phyloP scores from a whole-genome alignment of 2,113 vertebrate species.

The Vireo altiloquus region DNA sequence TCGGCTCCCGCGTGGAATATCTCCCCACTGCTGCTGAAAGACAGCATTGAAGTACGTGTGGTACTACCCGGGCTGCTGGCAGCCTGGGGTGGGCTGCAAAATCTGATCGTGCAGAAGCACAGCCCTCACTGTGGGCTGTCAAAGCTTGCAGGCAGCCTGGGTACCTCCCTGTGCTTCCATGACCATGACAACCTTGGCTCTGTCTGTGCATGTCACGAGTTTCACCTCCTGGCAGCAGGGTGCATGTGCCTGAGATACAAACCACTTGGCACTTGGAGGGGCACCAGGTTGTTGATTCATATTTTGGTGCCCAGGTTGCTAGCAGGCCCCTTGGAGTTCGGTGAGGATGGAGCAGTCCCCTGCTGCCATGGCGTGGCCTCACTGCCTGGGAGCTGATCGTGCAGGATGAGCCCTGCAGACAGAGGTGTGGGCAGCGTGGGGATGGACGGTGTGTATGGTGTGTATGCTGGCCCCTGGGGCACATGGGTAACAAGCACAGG shows the following conservation, averaged over 20 bases:
- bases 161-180: not conserved
- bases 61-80: not conserved
- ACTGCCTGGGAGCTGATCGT: not conserved
- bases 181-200: accelerated
- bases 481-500: not conserved
- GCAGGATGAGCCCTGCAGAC: not conserved
- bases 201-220: accelerated
- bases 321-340: not conserved
- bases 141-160: too few relatives aligned
- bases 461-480: too few relatives aligned
- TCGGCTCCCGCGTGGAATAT: accelerated
- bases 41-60: accelerated
- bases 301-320: not conserved
- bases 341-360: not conserved
- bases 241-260: not conserved
- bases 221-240: not conserved
- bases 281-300: not conserved
- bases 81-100: not conserved
- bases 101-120: not conserved
- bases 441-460: accelerated
- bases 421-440: not conserved
- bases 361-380: accelerated
- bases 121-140: not conserved
- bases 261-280: not conserved
- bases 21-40: not conserved